Evolutionary conservation across 2,888 invertebrate genomes (phyloP).

Genomic region (Cataglyphis altisquamis): DNA sequence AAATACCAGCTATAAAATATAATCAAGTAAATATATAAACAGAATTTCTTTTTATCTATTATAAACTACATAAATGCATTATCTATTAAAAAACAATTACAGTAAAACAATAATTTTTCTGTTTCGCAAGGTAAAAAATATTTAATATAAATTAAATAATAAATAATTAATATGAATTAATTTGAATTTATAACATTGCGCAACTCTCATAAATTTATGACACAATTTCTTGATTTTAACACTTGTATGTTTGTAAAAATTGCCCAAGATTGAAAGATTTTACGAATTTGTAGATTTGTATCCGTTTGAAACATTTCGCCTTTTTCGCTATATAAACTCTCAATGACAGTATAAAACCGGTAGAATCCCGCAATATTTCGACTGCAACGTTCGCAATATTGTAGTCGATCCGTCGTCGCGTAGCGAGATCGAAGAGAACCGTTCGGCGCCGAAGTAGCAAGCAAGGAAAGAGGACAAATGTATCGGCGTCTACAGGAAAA

Average conservation of each 20-base stretch:
- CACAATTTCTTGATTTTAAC: background rate
- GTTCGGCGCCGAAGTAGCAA: background rate
- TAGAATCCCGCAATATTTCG: slow-evolving; percentile 50
- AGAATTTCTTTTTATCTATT: slow-evolving; percentile 7
- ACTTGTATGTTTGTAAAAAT: background rate
- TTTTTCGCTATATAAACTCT: slow-evolving; percentile 24
- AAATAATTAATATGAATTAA: background rate
- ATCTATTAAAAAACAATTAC: background rate
- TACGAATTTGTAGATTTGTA: background rate
- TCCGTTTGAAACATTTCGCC: background rate
- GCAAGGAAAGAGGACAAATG: slow-evolving; percentile 37
- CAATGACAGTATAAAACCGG: slow-evolving; percentile 32
- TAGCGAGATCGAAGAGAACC: background rate
- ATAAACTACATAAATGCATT: background rate
- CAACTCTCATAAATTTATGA: background rate
- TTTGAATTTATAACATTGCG: background rate
- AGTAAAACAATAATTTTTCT: background rate
- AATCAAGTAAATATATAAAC: background rate
- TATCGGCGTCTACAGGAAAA: slow-evolving; percentile 57
- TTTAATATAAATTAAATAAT: background rate
- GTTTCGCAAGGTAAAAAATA: background rate
- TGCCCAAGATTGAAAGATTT: background rate
- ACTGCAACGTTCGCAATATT: slow-evolving; percentile 54
- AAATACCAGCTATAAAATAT: slow-evolving; percentile 8
- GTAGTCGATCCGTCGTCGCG: slow-evolving; percentile 47